phyloP scores from a whole-genome alignment of 2,888 invertebrate species.

The Busseola fusca region DNA sequence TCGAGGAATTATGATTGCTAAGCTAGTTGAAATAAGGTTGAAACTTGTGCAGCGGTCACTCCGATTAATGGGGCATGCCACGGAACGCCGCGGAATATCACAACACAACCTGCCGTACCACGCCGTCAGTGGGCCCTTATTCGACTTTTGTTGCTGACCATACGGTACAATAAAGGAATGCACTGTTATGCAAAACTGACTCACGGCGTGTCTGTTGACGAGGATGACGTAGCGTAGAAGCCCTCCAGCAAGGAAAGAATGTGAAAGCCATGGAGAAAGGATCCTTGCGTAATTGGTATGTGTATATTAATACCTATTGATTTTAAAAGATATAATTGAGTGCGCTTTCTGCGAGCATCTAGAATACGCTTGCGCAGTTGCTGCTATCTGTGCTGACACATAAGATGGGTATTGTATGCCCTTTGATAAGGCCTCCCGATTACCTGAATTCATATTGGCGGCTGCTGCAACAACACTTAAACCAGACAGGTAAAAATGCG shows the following conservation, averaged over 20 bases:
- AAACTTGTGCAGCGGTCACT: too few species aligned
- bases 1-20: too few species aligned
- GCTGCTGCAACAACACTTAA: neutral
- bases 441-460: neutral
- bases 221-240: neutral
- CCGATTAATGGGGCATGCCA: too few species aligned
- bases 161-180: too few species aligned
- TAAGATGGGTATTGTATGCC: neutral
- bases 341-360: neutral
- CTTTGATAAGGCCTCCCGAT: neutral
- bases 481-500: neutral
- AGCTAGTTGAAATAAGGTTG: too few species aligned
- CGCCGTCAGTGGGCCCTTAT: too few species aligned
- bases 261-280: neutral
- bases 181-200: too few species aligned
- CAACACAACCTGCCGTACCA: too few species aligned
- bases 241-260: too few species aligned
- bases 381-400: neutral
- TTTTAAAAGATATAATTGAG: neutral
- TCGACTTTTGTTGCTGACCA: too few species aligned
- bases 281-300: neutral
- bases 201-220: neutral
- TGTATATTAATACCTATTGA: too few species aligned
- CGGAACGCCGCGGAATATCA: too few species aligned
- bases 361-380: neutral